Conservation (phyloP, 2,797 vertebrate genomes). For the Chiloscyllium punctatum region DNA sequence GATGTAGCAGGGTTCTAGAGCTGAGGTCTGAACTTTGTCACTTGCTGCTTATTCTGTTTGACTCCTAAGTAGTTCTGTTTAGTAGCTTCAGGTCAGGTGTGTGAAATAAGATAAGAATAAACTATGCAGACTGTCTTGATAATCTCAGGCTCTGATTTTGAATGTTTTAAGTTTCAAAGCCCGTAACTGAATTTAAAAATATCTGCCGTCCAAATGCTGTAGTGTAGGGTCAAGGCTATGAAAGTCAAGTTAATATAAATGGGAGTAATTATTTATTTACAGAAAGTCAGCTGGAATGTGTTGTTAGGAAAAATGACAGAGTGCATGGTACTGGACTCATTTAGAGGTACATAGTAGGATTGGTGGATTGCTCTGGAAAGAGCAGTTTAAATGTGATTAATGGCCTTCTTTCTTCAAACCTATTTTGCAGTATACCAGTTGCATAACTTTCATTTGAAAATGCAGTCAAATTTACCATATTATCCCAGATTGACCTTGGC, state of each 20-base stretch:
- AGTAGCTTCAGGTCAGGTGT: not conserved
- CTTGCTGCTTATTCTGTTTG: too few species aligned
- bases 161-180: not conserved
- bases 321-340: not conserved
- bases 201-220: not conserved
- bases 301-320: not conserved
- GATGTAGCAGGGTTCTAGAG: too few species aligned
- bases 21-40: too few species aligned
- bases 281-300: not conserved
- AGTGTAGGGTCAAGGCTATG: not conserved
- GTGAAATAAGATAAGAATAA: not conserved
- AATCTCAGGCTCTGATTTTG: not conserved
- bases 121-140: not conserved
- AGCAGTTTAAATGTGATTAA: not conserved
- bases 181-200: not conserved
- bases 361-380: not conserved
- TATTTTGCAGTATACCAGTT: not conserved
- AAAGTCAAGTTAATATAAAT: not conserved
- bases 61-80: too few species aligned
- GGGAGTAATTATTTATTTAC: slow-evolving; percentile 10
- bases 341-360: not conserved
- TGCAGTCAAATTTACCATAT: not conserved
- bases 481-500: not conserved
- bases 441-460: not conserved
- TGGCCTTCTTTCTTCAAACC: not conserved